Evolutionary conservation across 37 sponge, comb jelly and placozoan genomes (phyloP), one percentile per base, ranked within the genome.

Genomic region (Halichondria panicea): DNA sequence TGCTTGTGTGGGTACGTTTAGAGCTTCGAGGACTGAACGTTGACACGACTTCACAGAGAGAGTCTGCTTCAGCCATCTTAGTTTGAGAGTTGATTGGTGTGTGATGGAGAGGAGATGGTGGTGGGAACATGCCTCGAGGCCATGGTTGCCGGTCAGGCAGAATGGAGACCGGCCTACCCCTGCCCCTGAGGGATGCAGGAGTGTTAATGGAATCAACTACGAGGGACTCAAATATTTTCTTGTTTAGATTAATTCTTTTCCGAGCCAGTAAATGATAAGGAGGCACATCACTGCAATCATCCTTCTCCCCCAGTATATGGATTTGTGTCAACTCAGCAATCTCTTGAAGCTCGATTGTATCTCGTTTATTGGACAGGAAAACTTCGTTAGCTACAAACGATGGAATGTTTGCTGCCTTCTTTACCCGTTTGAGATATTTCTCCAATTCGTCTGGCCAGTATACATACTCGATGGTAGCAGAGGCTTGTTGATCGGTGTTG

Each of bases 401-500:
- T 7, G 74, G 74, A 1, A 73, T 12, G 19, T 55, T 35, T 35
- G 74, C 3, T 5, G 2, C 36, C 37, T 40, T 57, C 5, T 58
- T 58, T 42, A 73, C 7, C 13, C 38, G 56, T 1, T 25, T 3
- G 5, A 58, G 1, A 41, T 3, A 22, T 56, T 22, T 4, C 2
- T 31, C 43, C 74, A 73, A 15, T 42, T 73, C 74, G 7, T 34
- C 19, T 24, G 74, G 60, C 60, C 74, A 36, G 60, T 48, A 73
- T 24, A 48, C 33, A 58, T 60, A 73, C 5, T 48, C n/a, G 15
- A 73, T 57, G 24, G 37, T 43, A 13, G 74, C 74, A 73, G 44
- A 53, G 52, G 74, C 74, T 27, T 73, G 74, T 13, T 32, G 43
- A 19, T 73, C 74, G 13, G 74, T 73, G 40, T 57, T 43, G 13